Evolutionary conservation across 1,140 invertebrate species (phyloP), one percentile per base, ranked within the genome.

Genomic region (Drosophila kepulauana): DNA sequence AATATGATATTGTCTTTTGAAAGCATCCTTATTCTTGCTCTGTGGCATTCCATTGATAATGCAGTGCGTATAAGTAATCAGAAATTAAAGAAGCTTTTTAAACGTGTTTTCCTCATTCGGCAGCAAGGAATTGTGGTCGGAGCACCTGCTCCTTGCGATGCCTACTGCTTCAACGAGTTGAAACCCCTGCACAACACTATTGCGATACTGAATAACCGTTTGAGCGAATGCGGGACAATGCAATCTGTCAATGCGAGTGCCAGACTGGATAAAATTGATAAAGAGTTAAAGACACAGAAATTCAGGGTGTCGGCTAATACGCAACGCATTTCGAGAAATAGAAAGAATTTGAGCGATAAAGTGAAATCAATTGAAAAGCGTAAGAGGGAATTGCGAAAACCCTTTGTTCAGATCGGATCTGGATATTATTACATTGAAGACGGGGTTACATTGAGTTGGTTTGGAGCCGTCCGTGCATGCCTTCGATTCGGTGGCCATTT

Each of bases 351-450:
- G 16, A 0, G 3, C 11, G 16, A 46, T 8, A 51, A 64, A 16
- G 2, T 25, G 0, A 33, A 6, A 5, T 10, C 16, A 11, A 48
- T 64, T 16, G 41, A 25, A 3, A 62, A 45, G 4, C 1, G 6
- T 5, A 54, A 33, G 43, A 13, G 2, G 0, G 1, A 1, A 1
- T 0, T 8, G 5, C 15, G 1, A 1, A 16, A 48, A 16, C 41
- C 41, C n/a, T 71, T 71, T 30, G 15, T 57, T n/a, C 15, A 64
- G 16, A 46, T 71, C 5, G 68, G 59, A 8, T 48, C 59, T 5
- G 63, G 54, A 11, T 65, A 33, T n/a, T 65, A 65, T 16, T 65
- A 54, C 25, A 45, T 54, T 3, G 49, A 65, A 5, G n/a, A 54
- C 1, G 28, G 3, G 2, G 11, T 3, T 13, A 28, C 2, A 3